Base-by-base conservation (phyloP, 2,797 vertebrate genomes). In the Rhincodon typus region DNA sequence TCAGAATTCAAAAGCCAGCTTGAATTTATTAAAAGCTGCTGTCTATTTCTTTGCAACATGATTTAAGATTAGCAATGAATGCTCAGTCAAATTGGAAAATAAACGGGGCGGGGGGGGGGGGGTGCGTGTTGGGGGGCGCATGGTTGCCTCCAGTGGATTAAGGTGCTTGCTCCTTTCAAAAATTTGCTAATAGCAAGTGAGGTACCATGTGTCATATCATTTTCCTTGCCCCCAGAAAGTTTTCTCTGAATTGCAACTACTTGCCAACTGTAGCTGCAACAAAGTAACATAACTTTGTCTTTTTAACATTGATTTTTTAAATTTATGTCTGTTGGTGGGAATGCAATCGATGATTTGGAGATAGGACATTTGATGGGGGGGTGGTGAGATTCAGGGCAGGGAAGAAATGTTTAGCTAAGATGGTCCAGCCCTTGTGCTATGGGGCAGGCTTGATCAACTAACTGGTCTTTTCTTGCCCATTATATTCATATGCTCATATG, bases 1-100 rank as follows among this genome's bases (percentile, higher is more conserved):
- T 74, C 94, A 95, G 70, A 77, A 74, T 77, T 95, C 70, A 53
- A 30, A 70, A 95, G 70, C 46, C 69, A 74, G 46, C 30, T 50
- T 25, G 38, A 95, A 77, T 74, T 77, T 77, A 74, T 53, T 74
- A 72, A 27, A 95, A 77, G 94, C 17, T 77, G 70, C 46, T 57
- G 70, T n/a, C 70, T 53, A 34, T 77, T 19, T 50, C 72, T 72
- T 50, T 77, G 53, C 50, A 74, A 94, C 42, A 34, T 94, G 70
- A 38, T n/a, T 34, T 17, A 23, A 95, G 70, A 74, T 77, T 95
- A 77, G 13, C 4, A 19, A 57, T 46, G 88, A 62, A 23, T 67
- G 42, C 70, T 19, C 38, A 53, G 46, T 34, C 70, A 34, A 77
- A n/a, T 15, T 34, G 50, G 25, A 53, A 94, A 50, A 27, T 23